Percentiles rank a stretch among this genome's conserved stretches.
phyloP scores from a whole-genome alignment of 2,113 vertebrate genomes.

The Myotis lucifugus region DNA sequence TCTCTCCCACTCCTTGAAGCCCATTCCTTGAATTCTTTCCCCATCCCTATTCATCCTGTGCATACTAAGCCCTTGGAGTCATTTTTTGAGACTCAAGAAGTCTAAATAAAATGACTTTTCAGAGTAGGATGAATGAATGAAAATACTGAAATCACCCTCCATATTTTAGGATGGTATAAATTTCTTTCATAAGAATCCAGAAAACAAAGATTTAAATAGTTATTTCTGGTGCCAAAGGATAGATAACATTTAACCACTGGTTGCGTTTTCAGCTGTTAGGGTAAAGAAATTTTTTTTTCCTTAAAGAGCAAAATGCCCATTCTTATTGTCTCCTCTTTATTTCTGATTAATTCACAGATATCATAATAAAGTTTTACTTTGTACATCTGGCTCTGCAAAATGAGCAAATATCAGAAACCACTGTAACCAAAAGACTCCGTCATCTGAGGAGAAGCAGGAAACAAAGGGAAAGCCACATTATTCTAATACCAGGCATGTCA shows the following conservation, averaged over 20 bases:
- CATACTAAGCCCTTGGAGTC: neutral
- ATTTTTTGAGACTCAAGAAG: neutral
- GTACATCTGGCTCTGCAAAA: neutral
- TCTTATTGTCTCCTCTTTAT: neutral
- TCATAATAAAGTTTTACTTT: neutral
- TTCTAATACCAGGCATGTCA: neutral
- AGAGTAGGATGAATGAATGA: neutral
- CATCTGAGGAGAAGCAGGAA: neutral
- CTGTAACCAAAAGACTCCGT: neutral
- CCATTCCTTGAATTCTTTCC: neutral
- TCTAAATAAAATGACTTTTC: conserved; percentile 21
- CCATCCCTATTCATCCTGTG: neutral
- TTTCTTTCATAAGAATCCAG: conserved; percentile 35
- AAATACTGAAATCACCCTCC: neutral
- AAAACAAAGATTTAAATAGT: conserved; percentile 41
- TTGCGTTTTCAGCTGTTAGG: conserved; percentile 6
- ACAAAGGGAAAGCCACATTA: neutral
- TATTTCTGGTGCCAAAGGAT: conserved; percentile 2
- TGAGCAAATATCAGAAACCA: neutral
- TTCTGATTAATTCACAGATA: neutral
- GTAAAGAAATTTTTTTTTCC: neutral
- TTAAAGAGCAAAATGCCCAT: neutral
- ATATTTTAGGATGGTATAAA: neutral
- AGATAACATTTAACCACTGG: neutral
- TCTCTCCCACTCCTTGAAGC: neutral